These are phyloP conservation scores for Listrodromus nycthemerus DNA, from an alignment of 2,888 invertebrate genomes.

Conservation along the genomic window DNA sequence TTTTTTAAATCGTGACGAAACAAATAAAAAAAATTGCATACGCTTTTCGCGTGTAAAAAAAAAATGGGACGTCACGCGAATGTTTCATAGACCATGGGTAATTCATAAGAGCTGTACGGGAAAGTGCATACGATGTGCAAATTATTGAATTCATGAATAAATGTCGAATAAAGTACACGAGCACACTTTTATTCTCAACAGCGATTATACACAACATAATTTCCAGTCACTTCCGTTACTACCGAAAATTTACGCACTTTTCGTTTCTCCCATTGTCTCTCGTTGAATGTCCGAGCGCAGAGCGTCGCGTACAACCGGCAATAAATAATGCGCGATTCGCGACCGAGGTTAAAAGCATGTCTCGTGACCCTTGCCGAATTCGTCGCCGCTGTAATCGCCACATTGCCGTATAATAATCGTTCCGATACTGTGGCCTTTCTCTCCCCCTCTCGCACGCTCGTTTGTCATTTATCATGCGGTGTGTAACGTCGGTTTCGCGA, in stretches of 20 bases:
- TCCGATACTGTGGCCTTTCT: conserved; percentile 1
- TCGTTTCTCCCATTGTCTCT: background rate
- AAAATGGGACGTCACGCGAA: background rate
- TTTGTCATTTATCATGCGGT: conserved; percentile 51
- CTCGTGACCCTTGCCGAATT: conserved; percentile 15
- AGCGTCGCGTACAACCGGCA: background rate
- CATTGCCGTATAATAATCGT: conserved; percentile 7
- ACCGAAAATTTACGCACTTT: background rate
- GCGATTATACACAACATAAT: background rate
- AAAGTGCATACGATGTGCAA: background rate
- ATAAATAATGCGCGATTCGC: conserved; percentile 6
- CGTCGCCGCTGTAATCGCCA: background rate
- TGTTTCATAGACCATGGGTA: background rate
- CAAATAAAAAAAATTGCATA: background rate
- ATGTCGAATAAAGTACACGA: background rate
- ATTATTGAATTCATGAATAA: background rate
- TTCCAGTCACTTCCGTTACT: conserved; percentile 12
- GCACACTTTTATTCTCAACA: background rate
- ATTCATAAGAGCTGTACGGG: background rate
- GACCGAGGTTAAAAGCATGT: conserved; percentile 16
- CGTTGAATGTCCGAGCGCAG: background rate
- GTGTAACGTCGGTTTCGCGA: conserved; percentile 32
- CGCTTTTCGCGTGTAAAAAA: background rate
- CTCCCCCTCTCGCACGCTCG: conserved; percentile 20
- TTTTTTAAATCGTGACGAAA: background rate